Percentiles rank a stretch among this genome's conserved stretches.
Evolutionary conservation across 1,140 invertebrate genomes (phyloP).

Genomic region (Lutraria rhynchaena): DNA sequence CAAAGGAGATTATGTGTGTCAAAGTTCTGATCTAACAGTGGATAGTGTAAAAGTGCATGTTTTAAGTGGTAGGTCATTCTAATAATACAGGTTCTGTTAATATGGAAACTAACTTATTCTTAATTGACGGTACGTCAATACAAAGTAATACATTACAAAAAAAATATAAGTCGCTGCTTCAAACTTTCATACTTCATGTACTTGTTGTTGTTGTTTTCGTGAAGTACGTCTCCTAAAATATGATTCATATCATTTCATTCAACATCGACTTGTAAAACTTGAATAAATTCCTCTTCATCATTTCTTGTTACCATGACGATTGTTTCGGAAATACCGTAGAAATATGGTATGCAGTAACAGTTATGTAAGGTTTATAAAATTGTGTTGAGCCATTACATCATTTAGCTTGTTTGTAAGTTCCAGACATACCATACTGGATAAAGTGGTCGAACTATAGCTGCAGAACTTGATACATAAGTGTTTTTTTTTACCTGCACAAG

Average conservation of each 20-base stretch:
- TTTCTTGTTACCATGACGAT: no score
- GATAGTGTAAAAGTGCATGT: constrained; percentile 64
- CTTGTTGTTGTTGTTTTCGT: neutral
- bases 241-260: neutral
- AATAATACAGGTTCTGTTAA: neutral
- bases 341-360: no score
- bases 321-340: no score
- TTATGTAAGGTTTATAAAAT: no score
- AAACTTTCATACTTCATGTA: constrained; percentile 4
- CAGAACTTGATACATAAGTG: no score
- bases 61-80: constrained; percentile 63
- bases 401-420: no score
- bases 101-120: neutral
- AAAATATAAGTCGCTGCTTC: neutral
- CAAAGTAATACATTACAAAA: neutral
- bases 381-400: no score
- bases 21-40: constrained; percentile 65
- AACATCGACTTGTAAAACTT: no score
- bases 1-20: constrained; percentile 68
- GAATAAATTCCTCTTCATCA: no score
- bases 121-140: neutral
- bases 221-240: neutral
- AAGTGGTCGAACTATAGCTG: no score
- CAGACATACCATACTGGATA: no score
- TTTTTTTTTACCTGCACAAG: no score